Evolutionary conservation across 2,113 vertebrate species (phyloP).

Genomic region (Rhinoptilus africanus): DNA sequence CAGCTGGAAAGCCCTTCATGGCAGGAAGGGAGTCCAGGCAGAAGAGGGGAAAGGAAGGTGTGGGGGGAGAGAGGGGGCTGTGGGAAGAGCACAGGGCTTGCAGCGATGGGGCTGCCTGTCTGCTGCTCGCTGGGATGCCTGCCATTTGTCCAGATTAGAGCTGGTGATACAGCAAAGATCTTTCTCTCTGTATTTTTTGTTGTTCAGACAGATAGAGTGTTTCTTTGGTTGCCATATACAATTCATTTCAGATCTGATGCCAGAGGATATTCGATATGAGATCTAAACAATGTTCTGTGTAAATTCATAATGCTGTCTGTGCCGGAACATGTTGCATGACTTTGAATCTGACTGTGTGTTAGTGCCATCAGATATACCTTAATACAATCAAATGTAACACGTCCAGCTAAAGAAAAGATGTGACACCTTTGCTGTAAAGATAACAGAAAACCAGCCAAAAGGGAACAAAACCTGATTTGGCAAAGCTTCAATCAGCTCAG

Average conservation of each 20-base stretch:
- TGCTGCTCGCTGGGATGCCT: background rate
- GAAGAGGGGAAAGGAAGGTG: background rate
- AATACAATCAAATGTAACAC: conserved; percentile 9
- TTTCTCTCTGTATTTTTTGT: background rate
- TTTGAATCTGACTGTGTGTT: background rate
- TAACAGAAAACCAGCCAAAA: conserved; percentile 19
- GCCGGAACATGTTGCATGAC: conserved; percentile 14
- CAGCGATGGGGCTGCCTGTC: background rate
- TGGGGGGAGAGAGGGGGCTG: background rate
- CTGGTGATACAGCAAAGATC: conserved; percentile 29
- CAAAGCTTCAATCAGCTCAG: conserved; percentile 22
- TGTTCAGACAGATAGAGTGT: background rate
- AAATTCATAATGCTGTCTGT: background rate
- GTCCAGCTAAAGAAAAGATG: background rate
- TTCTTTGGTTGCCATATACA: conserved; percentile 47
- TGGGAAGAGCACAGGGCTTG: background rate
- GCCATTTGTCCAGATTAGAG: conserved; percentile 49
- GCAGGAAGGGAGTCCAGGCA: background rate
- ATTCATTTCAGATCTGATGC: conserved; percentile 61
- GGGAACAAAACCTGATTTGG: conserved; percentile 2
- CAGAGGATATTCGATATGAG: conserved; percentile 63
- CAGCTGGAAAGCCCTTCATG: background rate
- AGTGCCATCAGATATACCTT: conserved; percentile 51
- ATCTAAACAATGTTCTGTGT: background rate
- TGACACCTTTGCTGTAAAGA: conserved; percentile 30